These are phyloP conservation scores for Araneus ventricosus DNA, from an alignment of 1,140 invertebrate genomes.

Conservation along the genomic window DNA sequence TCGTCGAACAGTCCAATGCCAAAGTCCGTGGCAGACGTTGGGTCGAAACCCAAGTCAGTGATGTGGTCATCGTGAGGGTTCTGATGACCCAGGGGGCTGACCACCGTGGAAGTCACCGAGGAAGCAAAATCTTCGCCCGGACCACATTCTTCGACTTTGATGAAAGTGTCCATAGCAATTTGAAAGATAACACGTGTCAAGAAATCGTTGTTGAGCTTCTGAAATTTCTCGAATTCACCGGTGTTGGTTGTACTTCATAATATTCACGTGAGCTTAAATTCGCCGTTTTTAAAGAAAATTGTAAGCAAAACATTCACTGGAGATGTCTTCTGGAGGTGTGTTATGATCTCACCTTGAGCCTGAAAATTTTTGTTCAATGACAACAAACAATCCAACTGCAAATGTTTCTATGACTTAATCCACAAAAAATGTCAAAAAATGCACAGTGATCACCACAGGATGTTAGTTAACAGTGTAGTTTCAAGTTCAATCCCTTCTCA, in stretches of 20 bases:
- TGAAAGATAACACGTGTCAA: conserved; percentile 16
- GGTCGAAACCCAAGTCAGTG: conserved; percentile 60
- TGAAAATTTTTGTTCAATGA: neutral
- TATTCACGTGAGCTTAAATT: neutral
- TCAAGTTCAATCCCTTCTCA: conserved; percentile 38
- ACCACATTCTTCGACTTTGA: conserved; percentile 73
- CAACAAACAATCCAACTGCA: neutral
- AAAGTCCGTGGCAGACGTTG: conserved; percentile 51
- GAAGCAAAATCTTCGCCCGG: conserved; percentile 66
- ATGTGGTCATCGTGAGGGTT: conserved; percentile 51
- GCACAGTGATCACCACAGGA: neutral
- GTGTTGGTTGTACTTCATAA: conserved; percentile 27
- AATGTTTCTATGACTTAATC: neutral
- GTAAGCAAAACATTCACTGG: conserved; percentile 12
- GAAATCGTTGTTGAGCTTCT: conserved; percentile 29
- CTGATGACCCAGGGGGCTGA: conserved; percentile 63
- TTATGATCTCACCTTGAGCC: too few species aligned
- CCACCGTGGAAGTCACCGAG: conserved; percentile 70
- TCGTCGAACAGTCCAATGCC: conserved; percentile 65
- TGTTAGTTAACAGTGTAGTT: neutral
- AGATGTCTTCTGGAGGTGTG: neutral
- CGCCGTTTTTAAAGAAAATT: neutral
- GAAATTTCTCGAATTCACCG: conserved; percentile 42
- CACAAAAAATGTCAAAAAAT: neutral
- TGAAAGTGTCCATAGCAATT: conserved; percentile 72